These are phyloP conservation scores for Paramormyrops kingsleyae DNA, from an alignment of 2,113 vertebrate species.

Conservation along the genomic window DNA sequence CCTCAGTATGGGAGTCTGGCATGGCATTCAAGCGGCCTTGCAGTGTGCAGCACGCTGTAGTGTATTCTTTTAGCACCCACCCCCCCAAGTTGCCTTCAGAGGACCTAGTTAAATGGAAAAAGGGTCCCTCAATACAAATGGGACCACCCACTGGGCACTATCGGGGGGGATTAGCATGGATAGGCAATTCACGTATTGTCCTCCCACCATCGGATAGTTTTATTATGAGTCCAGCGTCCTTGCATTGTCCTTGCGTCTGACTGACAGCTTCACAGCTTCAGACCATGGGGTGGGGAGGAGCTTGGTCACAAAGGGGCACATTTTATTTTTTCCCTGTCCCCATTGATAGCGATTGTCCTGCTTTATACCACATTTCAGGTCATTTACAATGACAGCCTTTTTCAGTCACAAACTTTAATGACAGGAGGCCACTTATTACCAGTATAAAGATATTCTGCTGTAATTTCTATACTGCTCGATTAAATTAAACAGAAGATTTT, in stretches of 20 bases:
- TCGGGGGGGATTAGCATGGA: conserved; percentile 53
- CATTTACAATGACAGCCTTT: conserved; percentile 11
- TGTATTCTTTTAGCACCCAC: not conserved
- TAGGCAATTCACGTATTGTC: conserved; percentile 39
- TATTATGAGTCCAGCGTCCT: conserved; percentile 50
- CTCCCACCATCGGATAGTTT: conserved; percentile 52
- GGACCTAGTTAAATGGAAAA: not conserved
- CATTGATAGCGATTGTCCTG: not conserved
- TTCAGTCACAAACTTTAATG: not conserved
- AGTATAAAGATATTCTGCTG: not conserved
- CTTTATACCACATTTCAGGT: conserved; percentile 14
- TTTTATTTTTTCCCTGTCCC: not conserved
- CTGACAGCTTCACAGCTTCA: conserved; percentile 50
- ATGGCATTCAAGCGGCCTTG: not conserved
- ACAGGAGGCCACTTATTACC: not conserved
- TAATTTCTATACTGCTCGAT: not conserved
- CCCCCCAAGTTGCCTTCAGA: not conserved
- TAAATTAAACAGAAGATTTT: not conserved
- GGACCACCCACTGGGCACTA: conserved; percentile 59
- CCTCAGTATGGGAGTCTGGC: not conserved
- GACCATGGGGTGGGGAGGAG: conserved; percentile 36
- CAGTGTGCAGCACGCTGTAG: not conserved
- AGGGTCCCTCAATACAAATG: conserved; percentile 18
- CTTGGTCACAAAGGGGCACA: not conserved
- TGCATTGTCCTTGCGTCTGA: conserved; percentile 49